Evolutionary conservation across 2,888 invertebrate genomes (phyloP).

Genomic region (Limnephilus rhombicus): DNA sequence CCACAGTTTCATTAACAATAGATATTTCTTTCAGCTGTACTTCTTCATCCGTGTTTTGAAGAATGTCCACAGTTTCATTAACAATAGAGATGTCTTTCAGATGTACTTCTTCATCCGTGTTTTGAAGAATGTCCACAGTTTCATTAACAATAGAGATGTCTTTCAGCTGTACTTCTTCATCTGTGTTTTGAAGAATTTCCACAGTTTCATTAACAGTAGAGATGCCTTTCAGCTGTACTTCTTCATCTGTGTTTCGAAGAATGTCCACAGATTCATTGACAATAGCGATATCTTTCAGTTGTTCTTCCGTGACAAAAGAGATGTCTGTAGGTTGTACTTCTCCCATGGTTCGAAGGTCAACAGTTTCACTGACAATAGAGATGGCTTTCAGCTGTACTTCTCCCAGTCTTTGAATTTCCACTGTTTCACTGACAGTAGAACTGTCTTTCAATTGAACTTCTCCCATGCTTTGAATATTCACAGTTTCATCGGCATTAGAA

Average conservation of each 20-base stretch:
- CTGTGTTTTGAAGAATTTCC: no score
- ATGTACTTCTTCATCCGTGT: neutral
- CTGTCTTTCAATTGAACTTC: constrained; percentile 9
- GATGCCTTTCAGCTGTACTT: no score
- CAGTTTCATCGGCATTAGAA: constrained; percentile 7
- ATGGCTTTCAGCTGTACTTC: neutral
- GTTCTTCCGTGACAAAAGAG: neutral
- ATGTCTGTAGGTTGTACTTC: neutral
- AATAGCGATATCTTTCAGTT: neutral
- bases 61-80: neutral
- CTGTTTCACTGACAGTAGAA: neutral
- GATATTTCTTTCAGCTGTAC: neutral
- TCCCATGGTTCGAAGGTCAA: neutral
- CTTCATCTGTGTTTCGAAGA: no score
- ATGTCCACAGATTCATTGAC: no score
- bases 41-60: neutral
- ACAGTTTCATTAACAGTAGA: no score
- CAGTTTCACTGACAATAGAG: neutral
- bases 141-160: no score
- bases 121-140: neutral
- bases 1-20: neutral
- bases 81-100: neutral
- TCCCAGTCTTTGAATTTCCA: neutral
- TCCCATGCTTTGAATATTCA: neutral
- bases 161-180: no score